phyloP scores from a whole-genome alignment of 2,797 vertebrate species.

The Salmo trutta region DNA sequence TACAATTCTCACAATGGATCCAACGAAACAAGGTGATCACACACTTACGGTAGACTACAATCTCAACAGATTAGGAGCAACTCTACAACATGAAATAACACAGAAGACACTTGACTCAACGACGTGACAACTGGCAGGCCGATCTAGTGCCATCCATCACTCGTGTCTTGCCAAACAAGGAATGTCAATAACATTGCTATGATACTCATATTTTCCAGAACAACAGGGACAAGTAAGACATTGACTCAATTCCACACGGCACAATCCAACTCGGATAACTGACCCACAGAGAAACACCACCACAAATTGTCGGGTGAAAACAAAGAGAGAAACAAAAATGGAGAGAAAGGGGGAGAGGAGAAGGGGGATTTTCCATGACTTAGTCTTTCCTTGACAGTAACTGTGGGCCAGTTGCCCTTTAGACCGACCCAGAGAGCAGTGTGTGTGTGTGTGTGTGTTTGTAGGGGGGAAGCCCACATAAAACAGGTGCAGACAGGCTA shows the following conservation, averaged over 20 bases:
- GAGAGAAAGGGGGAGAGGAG: background rate
- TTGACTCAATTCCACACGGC: constrained; percentile 16
- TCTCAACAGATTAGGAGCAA: background rate
- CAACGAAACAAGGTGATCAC: background rate
- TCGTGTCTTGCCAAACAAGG: background rate
- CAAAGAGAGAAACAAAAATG: constrained; percentile 15
- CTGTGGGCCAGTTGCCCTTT: constrained; percentile 24
- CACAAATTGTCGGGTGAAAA: background rate
- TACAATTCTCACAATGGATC: background rate
- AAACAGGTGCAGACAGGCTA: constrained; percentile 53
- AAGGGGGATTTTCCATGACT: constrained; percentile 41
- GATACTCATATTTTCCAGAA: background rate
- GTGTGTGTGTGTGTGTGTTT: background rate
- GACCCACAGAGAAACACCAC: background rate
- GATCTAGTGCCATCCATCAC: background rate
- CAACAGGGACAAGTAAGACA: background rate
- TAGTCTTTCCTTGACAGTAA: constrained; percentile 50
- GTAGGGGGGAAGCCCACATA: background rate
- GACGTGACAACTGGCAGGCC: no score
- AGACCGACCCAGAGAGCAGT: constrained; percentile 4
- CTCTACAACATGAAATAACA: background rate
- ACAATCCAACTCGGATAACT: background rate
- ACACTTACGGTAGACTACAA: background rate
- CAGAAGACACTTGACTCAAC: background rate
- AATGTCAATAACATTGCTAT: background rate